Evolutionary conservation across 2,113 vertebrate genomes (phyloP).

Genomic region (Toxostoma redivivum): DNA sequence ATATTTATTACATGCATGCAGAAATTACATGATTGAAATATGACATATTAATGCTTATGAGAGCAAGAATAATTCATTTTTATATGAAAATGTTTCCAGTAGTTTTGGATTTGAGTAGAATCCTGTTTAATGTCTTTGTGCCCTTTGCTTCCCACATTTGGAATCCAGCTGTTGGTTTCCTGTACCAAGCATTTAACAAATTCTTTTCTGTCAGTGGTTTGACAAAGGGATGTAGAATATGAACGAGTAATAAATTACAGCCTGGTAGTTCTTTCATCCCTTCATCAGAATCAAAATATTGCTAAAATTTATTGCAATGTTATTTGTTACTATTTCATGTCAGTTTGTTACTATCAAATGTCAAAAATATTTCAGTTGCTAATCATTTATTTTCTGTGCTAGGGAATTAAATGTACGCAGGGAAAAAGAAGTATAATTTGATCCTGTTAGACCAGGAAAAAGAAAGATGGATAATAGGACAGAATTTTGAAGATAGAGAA

Average conservation of each 20-base stretch:
- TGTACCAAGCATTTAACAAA: background rate
- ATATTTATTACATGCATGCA: background rate
- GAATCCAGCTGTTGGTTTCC: background rate
- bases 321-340: background rate
- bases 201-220: background rate
- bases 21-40: background rate
- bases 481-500: slow-evolving; percentile 7
- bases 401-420: background rate
- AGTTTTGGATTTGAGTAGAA: background rate
- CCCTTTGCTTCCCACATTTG: background rate
- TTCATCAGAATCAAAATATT: background rate
- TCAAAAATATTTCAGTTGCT: background rate
- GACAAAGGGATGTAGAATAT: background rate
- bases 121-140: background rate
- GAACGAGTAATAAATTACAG: background rate
- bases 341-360: background rate
- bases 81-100: background rate
- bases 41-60: background rate
- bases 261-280: background rate
- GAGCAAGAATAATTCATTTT: background rate
- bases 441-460: background rate
- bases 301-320: background rate
- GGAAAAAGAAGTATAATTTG: background rate
- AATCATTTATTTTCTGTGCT: background rate
- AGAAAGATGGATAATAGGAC: background rate